Conservation (phyloP, 2,888 invertebrate genomes). For the Ashinkailepas kermadecensis region DNA sequence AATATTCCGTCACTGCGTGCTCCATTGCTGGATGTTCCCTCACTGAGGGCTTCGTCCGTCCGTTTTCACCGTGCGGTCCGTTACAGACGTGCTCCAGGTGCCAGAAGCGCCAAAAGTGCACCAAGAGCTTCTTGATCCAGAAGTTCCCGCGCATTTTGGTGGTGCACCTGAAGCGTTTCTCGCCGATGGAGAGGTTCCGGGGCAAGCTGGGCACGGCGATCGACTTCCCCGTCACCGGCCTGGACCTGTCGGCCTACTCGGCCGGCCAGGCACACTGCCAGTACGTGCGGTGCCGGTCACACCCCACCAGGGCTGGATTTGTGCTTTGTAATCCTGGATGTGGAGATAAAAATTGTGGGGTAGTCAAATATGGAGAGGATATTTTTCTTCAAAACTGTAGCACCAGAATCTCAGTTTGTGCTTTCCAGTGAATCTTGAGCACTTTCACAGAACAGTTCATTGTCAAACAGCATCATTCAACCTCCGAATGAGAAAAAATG, state of each 20-base stretch:
- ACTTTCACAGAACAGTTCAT: too few species aligned
- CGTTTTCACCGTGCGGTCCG: too few species aligned
- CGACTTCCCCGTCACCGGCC: slow-evolving; percentile 70
- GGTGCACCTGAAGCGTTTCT: slow-evolving; percentile 76
- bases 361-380: too few species aligned
- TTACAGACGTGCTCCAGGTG: slow-evolving; percentile 69
- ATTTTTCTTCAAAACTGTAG: too few species aligned
- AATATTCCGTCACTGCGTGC: too few species aligned
- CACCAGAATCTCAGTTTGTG: too few species aligned
- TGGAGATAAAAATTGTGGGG: neutral
- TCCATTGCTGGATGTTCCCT: too few species aligned
- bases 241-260: slow-evolving; percentile 57
- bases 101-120: slow-evolving; percentile 80
- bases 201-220: slow-evolving; percentile 79
- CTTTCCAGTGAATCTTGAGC: too few species aligned
- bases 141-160: slow-evolving; percentile 89
- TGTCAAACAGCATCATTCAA: too few species aligned
- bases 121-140: slow-evolving; percentile 87
- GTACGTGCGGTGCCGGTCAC: neutral
- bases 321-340: neutral
- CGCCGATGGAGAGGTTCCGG: slow-evolving; percentile 77
- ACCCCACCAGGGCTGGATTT: too few species aligned
- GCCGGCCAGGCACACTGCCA: neutral
- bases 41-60: too few species aligned
- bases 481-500: too few species aligned